Evolutionary conservation across 1,140 invertebrate species (phyloP), one percentile per base, ranked within the genome.

Genomic region (Lutraria rhynchaena): DNA sequence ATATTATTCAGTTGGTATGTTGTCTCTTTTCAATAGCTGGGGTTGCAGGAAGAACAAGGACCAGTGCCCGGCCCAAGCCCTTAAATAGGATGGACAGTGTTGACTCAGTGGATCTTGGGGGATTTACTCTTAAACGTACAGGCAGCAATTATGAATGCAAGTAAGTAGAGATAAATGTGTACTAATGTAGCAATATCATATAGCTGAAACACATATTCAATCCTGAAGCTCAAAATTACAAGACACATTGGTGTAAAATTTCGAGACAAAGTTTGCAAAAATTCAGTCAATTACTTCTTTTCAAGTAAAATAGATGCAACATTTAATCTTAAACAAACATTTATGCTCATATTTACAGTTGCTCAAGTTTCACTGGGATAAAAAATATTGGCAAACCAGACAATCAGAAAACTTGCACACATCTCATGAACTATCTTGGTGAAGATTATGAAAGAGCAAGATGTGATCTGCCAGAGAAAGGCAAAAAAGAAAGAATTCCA

Each of bases 341-440:
- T n/a, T n/a, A n/a, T n/a, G n/a, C n/a, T n/a, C n/a, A n/a, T 15
- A 41, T 41, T 44, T 17, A 60, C 73, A 58, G 37, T 35, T 53
- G 29, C 85, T 81, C 51, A 75, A 90, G 88, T 29, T 90, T 88
- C 71, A 84, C 81, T 73, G 87, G 86, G 15, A 88, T 87, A 82
- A 84, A 88, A 33, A 80, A 57, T 44, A 86, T 87, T 69, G 85
- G 78, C 13, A 81, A 75, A n/a, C 65, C 86, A 13, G 73, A 83
- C 41, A 87, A 89, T 27, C 83, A 88, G 61, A 85, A 89, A n/a
- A 89, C 90, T 41, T 91, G 90, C 63, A 89, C 86, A 80, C 90
- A 91, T 73, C 77, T 91, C 15, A 85, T 86, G 67, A 85, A 88
- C 44, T 87, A 89, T 65, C 82, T 89, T 15, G 90, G 90, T 19